phyloP scores from a whole-genome alignment of 1,140 invertebrate genomes.

The Plectus sambesii region DNA sequence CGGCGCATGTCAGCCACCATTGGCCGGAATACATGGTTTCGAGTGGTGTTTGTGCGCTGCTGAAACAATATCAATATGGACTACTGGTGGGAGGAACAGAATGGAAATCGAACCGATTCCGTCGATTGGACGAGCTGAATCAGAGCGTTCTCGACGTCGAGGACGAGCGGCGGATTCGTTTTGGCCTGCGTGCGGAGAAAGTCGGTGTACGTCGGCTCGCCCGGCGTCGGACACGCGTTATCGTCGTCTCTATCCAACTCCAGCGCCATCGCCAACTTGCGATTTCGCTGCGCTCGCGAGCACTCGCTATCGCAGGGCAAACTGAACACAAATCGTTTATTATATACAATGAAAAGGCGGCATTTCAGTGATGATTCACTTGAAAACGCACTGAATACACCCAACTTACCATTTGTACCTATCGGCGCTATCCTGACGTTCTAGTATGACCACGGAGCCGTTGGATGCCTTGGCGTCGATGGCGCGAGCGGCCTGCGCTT shows the following conservation, averaged over 20 bases:
- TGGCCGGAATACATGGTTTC: constrained; percentile 61
- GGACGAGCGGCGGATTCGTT: constrained; percentile 66
- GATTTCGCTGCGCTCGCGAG: constrained; percentile 68
- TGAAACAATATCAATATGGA: no score
- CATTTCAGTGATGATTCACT: no score
- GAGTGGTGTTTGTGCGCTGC: not conserved
- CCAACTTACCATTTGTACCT: no score
- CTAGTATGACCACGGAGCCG: no score
- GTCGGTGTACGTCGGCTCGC: constrained; percentile 67
- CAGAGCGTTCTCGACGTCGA: constrained; percentile 69
- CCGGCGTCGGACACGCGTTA: constrained; percentile 57
- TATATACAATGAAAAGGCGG: not conserved
- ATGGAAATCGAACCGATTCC: not conserved
- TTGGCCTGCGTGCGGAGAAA: constrained; percentile 71
- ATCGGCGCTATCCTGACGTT: no score
- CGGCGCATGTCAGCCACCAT: constrained; percentile 81
- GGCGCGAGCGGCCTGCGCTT: no score
- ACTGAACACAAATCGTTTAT: constrained; percentile 47
- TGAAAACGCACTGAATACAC: no score
- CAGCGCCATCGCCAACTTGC: constrained; percentile 73
- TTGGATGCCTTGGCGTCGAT: no score
- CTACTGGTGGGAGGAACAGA: no score
- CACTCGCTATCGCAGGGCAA: constrained; percentile 87
- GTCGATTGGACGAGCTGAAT: constrained; percentile 64
- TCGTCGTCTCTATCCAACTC: constrained; percentile 71